These are phyloP conservation scores for Sinocyclocheilus anshuiensis DNA, from an alignment of 2,113 vertebrate species.

Conservation along the genomic window DNA sequence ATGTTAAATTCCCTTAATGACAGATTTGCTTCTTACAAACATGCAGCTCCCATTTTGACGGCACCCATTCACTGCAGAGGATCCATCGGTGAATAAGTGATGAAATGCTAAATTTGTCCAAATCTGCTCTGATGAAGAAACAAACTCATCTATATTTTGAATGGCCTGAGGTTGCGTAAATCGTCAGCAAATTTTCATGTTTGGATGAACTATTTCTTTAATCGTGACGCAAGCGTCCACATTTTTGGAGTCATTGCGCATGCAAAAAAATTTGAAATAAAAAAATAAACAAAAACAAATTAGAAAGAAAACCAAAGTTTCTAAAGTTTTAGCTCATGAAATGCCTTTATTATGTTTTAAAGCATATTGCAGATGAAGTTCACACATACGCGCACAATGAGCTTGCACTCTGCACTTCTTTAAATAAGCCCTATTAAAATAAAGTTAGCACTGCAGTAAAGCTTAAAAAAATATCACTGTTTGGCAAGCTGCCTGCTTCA, in stretches of 20 bases:
- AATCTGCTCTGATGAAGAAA: no score
- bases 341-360: no score
- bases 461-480: conserved; percentile 51
- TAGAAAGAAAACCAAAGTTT: not conserved
- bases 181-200: not conserved
- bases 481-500: conserved; percentile 51
- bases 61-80: no score
- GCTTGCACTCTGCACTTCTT: conserved; percentile 27
- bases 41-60: no score
- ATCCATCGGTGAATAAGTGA: no score
- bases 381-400: not conserved
- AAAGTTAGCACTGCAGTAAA: conserved; percentile 39
- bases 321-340: not conserved
- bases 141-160: no score
- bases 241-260: not conserved
- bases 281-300: not conserved
- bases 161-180: no score
- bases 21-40: no score
- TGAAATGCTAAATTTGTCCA: no score
- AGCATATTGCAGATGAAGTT: conserved; percentile 15
- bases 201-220: not conserved
- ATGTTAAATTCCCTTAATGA: no score
- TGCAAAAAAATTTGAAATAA: not conserved
- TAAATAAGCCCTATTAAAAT: conserved; percentile 39
- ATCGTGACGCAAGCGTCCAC: not conserved